Conservation (phyloP, 2,888 invertebrate genomes). For the Aethes cnicana region DNA sequence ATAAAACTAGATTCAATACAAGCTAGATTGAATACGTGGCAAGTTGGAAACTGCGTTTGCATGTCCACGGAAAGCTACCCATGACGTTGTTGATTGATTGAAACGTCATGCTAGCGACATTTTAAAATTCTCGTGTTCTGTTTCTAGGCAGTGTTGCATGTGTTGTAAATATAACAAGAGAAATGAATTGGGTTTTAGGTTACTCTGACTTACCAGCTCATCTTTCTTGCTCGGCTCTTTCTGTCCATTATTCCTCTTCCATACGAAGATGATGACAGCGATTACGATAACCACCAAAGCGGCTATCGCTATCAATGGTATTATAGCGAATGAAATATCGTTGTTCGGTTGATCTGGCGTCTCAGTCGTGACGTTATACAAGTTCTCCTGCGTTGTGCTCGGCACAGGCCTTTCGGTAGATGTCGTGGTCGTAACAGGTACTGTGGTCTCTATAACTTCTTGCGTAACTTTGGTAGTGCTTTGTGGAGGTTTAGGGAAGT, state of each 20-base stretch:
- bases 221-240: slow-evolving; percentile 87
- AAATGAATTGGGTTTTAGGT: not conserved
- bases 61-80: too few species aligned
- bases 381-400: slow-evolving; percentile 49
- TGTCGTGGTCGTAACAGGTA: slow-evolving; percentile 61
- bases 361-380: slow-evolving; percentile 47
- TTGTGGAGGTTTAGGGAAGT: slow-evolving; percentile 46
- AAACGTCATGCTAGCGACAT: too few species aligned
- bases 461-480: slow-evolving; percentile 60
- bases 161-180: too few species aligned
- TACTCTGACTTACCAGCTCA: slow-evolving; percentile 84
- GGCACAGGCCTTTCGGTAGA: slow-evolving; percentile 42
- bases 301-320: slow-evolving; percentile 87
- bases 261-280: slow-evolving; percentile 86
- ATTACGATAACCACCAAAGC: slow-evolving; percentile 86
- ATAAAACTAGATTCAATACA: too few species aligned
- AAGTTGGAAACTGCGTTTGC: too few species aligned
- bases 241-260: slow-evolving; percentile 85
- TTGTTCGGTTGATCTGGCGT: slow-evolving; percentile 50
- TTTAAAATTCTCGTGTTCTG: too few species aligned
- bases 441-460: slow-evolving; percentile 49
- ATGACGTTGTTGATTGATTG: too few species aligned
- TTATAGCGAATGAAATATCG: slow-evolving; percentile 85
- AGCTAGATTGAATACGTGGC: too few species aligned
- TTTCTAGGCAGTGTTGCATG: too few species aligned